Conservation (phyloP, 2,797 vertebrate genomes). For the Sus cebifrons region DNA sequence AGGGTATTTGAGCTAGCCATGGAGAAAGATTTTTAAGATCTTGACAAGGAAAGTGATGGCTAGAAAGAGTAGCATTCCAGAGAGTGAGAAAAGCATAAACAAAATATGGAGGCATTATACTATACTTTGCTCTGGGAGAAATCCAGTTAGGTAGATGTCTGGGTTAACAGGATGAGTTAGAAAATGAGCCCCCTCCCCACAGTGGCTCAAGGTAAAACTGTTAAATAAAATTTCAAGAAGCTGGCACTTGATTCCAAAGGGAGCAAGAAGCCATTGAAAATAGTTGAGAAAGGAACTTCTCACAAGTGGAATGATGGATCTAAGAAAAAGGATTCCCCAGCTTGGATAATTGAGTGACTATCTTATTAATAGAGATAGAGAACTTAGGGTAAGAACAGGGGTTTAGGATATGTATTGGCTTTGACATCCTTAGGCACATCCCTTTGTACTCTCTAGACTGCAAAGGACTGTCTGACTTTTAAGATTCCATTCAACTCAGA, state of each 20-base stretch:
- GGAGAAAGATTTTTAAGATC: conserved; percentile 56
- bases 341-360: background rate
- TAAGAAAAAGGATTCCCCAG: conserved; percentile 32
- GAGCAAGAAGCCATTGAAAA: conserved; percentile 34
- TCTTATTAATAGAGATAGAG: background rate
- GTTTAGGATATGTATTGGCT: background rate
- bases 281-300: conserved; percentile 40
- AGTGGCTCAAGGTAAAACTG: background rate
- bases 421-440: background rate
- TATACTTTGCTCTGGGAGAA: conserved; percentile 24
- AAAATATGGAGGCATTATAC: background rate
- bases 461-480: conserved; percentile 55
- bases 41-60: conserved; percentile 24
- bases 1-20: conserved; percentile 20
- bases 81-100: conserved; percentile 24
- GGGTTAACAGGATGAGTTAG: background rate
- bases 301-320: background rate
- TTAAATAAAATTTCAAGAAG: conserved; percentile 57
- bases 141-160: background rate
- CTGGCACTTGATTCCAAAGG: conserved; percentile 54
- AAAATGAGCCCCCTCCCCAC: conserved; percentile 52
- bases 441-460: background rate
- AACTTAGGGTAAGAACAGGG: background rate
- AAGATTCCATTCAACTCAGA: conserved; percentile 11
- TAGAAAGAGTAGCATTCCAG: conserved; percentile 49